Percentiles rank a stretch among this genome's conserved stretches.
These are phyloP conservation scores for Rallus limicola DNA, from an alignment of 2,113 vertebrate species.

Conservation along the genomic window DNA sequence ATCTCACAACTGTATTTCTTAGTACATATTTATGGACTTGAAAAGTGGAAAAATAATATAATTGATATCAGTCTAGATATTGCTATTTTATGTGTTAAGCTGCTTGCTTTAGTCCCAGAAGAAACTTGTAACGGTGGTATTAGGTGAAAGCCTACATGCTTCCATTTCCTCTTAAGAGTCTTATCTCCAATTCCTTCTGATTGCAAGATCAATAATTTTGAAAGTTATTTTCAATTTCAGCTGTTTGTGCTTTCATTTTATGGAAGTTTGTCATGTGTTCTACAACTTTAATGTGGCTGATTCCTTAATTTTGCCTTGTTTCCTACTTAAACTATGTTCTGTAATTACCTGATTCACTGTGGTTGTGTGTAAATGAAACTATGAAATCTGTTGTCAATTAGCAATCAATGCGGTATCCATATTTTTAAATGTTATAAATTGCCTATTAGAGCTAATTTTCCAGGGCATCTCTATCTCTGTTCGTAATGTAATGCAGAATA, in stretches of 20 bases:
- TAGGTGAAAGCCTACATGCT: neutral
- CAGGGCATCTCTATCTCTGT: conserved; percentile 66
- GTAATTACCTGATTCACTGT: conserved; percentile 39
- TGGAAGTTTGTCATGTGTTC: neutral
- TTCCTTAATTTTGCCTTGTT: conserved; percentile 33
- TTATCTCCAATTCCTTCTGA: neutral
- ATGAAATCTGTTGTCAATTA: conserved; percentile 65
- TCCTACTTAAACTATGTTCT: neutral
- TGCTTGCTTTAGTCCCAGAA: conserved; percentile 18
- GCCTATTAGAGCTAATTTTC: conserved; percentile 81
- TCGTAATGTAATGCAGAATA: conserved; percentile 80
- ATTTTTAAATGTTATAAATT: conserved; percentile 70
- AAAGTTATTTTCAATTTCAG: neutral
- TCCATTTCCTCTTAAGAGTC: neutral
- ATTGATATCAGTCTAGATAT: neutral
- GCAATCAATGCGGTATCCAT: conserved; percentile 55
- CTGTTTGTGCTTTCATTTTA: neutral
- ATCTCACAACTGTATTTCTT: neutral
- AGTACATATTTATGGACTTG: neutral
- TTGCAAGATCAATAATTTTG: neutral
- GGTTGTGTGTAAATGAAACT: neutral
- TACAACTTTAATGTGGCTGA: neutral
- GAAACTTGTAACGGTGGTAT: neutral
- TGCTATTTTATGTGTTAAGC: neutral
- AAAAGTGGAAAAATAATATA: neutral